Evolutionary conservation across 2,888 invertebrate genomes (phyloP).

Genomic region (Ceramica pisi): DNA sequence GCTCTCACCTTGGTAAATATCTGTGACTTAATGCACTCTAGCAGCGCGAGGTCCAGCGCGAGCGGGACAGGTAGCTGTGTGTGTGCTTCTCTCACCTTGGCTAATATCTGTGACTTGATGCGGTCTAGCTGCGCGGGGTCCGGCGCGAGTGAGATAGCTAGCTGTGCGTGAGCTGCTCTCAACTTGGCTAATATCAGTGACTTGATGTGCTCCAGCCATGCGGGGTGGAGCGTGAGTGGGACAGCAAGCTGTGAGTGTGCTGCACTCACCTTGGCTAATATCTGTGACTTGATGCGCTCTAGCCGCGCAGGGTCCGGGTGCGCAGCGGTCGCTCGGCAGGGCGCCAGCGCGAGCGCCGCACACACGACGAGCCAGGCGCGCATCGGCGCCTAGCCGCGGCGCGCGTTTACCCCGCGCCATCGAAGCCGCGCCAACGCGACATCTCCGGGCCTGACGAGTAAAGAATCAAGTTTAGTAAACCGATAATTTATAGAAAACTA

Average conservation of each 20-base stretch:
- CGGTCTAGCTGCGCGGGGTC: slow-evolving; percentile 77
- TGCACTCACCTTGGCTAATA: slow-evolving; percentile 78
- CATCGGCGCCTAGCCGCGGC: slow-evolving; percentile 88
- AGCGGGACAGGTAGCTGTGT: background rate
- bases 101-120: slow-evolving; percentile 83
- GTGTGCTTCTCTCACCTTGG: slow-evolving; percentile 73
- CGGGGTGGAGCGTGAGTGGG: slow-evolving; percentile 64
- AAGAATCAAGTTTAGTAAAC: too few species aligned
- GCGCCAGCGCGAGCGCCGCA: slow-evolving; percentile 89
- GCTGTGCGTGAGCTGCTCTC: background rate
- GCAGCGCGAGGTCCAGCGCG: slow-evolving; percentile 68
- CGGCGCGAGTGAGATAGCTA: background rate
- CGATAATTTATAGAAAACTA: too few species aligned
- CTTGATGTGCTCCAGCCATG: slow-evolving; percentile 81
- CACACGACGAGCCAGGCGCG: slow-evolving; percentile 88
- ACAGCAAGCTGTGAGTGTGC: background rate
- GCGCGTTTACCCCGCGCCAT: slow-evolving; percentile 88
- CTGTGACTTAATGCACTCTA: slow-evolving; percentile 82
- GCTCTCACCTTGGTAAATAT: slow-evolving; percentile 80
- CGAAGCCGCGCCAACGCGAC: slow-evolving; percentile 86
- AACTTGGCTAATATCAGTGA: slow-evolving; percentile 84
- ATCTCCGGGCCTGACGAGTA: slow-evolving; percentile 82
- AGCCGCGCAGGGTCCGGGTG: slow-evolving; percentile 76
- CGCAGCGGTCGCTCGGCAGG: slow-evolving; percentile 85
- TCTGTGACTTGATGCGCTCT: slow-evolving; percentile 83